Evolutionary conservation across 1,140 invertebrate genomes (phyloP), one percentile per base, ranked within the genome.

Genomic region (Drusus annulatus): DNA sequence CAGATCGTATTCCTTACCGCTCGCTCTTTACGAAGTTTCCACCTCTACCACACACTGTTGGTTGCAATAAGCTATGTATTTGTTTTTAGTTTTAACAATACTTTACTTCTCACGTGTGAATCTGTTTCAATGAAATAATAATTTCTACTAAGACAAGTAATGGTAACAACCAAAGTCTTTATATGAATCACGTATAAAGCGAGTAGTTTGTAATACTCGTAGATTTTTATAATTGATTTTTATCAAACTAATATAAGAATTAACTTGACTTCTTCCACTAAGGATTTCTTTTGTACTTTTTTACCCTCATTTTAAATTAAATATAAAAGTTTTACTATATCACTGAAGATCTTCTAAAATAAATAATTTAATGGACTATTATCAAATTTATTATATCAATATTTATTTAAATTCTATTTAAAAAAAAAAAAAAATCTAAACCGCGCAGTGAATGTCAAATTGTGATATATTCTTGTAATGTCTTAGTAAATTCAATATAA

Each of bases 391-490:
- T 68, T 69, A 77, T 56, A 78, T 78, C 56, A 45, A 79, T 79
- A 81, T 76, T 81, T 82, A 62, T 80, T 81, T 77, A 54, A 51
- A 76, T 45, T 73, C 19, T 76, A 68, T 65, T 73, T 25, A 58
- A 76, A 68, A 80, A 76, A 68, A 80, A 80, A 80, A 68, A 80
- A 76, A 68, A 80, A 80, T 78, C 31, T 80, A 77, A 71, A 69
- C 78, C 62, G 68, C 78, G 78, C 81, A 83, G 81, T 83, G 81
- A 83, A 83, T 79, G 78, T 80, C 79, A 83, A 83, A 83, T 74
- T 83, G 81, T 83, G 81, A 83, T 83, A 83, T 83, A 83, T 80
- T 83, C 51, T 83, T 73, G 78, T 80, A 83, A 82, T 78, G 76
- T 80, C 68, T 83, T 83, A 83, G 79, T 80, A 75, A 83, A 80